A percentile compares a stretch with the other conserved stretches of the same genome.
Conservation (phyloP, 2,888 invertebrate species). For the Drosophila heteroneura region DNA sequence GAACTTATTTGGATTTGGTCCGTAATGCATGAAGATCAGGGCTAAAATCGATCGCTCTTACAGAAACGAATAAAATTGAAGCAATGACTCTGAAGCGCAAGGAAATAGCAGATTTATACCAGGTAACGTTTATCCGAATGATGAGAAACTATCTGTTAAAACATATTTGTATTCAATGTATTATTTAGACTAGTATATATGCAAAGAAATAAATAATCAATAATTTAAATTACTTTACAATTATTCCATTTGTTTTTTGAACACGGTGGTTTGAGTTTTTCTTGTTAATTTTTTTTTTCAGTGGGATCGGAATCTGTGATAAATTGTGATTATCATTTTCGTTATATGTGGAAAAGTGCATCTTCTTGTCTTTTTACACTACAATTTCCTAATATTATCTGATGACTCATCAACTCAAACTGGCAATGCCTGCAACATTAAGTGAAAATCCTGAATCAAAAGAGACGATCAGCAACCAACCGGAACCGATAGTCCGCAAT, state of each 20-base stretch:
- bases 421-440: slow-evolving; percentile 12
- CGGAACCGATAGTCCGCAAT: slow-evolving; percentile 33
- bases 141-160: neutral
- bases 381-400: slow-evolving; percentile 86
- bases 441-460: neutral
- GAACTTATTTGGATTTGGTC: slow-evolving; percentile 24
- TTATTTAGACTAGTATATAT: neutral
- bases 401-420: slow-evolving; percentile 51
- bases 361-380: slow-evolving; percentile 89
- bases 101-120: neutral
- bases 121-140: neutral
- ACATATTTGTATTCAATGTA: neutral
- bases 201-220: neutral
- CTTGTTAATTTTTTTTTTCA: slow-evolving; percentile 23
- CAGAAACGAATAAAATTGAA: neutral
- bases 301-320: slow-evolving; percentile 88
- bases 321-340: slow-evolving; percentile 89
- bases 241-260: no score
- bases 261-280: neutral
- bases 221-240: neutral
- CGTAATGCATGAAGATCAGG: slow-evolving; percentile 21
- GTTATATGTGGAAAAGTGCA: slow-evolving; percentile 89
- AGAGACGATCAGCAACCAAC: slow-evolving; percentile 12
- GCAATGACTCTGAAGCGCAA: neutral
- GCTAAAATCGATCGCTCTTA: neutral